Evolutionary conservation across 2,888 invertebrate species (phyloP), one percentile per base, ranked within the genome.

Genomic region (Cosmorhoe ocellata): DNA sequence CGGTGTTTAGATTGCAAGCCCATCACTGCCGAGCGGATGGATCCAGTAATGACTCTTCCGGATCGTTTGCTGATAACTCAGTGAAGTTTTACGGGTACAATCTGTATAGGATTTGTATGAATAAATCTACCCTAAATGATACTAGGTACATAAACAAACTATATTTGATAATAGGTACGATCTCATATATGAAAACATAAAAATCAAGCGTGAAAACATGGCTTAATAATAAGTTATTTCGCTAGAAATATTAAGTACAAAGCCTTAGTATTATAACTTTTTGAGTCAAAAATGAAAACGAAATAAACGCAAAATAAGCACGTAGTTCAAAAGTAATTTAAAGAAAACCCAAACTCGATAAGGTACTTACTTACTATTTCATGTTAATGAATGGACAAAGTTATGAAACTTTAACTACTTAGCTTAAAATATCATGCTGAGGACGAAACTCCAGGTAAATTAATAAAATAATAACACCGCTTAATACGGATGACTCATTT

Each of bases 401-500:
- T 54, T 51, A 39, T 52, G 47, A 55, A 55, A 57, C 38, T 55
- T 42, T 48, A 50, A 56, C 49, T 55, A 49, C 37, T 27, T 41
- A 49, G 33, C 33, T 41, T 41, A 55, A 43, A 43, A 52, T 58
- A 48, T 54, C 56, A 48, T 48, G 57, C 41, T 45, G 43, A 56
- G 37, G 52, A 33, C 32, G 10, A 51, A 39, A 52, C 40, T 56
- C 52, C 61, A 59, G 57, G 59, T 56, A 58, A 1, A 7, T 24
- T 7, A 24, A 24, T 18, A 18, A 64, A 69, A 64, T 67, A 71
- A 71, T 71, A 63, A 65, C 54, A 56, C 57, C 61, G 59, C 60
- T 63, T 50, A 51, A 51, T 46, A 36, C 43, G 50, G 55, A 64
- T 76, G 76, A 76, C 52, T 76, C 76, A 76, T 68, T 66, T 61